Evolutionary conservation across 2,888 invertebrate genomes (phyloP).

Genomic region (Perizoma affinitatum): DNA sequence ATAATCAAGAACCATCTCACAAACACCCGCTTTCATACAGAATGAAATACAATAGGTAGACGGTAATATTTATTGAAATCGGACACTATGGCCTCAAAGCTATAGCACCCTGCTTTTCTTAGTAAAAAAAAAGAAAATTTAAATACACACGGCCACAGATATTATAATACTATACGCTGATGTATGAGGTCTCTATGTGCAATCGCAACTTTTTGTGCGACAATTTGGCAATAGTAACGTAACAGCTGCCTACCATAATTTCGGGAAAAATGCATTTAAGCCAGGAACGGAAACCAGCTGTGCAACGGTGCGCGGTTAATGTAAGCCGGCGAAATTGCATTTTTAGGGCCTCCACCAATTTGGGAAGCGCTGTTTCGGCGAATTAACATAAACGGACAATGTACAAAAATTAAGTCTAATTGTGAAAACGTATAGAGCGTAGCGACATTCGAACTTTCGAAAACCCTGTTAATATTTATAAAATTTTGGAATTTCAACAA

Average conservation of each 20-base stretch:
- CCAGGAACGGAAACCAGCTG: constrained; percentile 81
- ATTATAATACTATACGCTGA: neutral
- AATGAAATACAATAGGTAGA: too few species aligned
- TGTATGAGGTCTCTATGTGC: neutral
- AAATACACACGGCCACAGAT: too few species aligned
- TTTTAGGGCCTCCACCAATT: constrained; percentile 76
- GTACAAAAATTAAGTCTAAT: constrained; percentile 16
- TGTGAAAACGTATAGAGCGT: too few species aligned
- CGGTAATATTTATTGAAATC: too few species aligned
- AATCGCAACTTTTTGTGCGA: constrained; percentile 24
- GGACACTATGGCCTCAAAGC: too few species aligned
- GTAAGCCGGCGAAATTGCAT: constrained; percentile 76
- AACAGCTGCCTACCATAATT: constrained; percentile 56
- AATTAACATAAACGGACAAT: constrained; percentile 41
- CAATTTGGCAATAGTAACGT: constrained; percentile 51
- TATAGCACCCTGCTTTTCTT: too few species aligned
- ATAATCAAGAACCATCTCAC: too few species aligned
- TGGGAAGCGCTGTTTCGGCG: constrained; percentile 43
- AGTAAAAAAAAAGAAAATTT: too few species aligned
- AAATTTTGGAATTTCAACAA: too few species aligned
- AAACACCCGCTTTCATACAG: too few species aligned
- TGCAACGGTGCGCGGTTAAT: constrained; percentile 71
- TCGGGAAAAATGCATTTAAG: constrained; percentile 74
- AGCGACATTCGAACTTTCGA: too few species aligned
- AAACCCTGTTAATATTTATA: too few species aligned